Percentiles rank a stretch among this genome's conserved stretches.
These are phyloP conservation scores for Hirundo rustica DNA, from an alignment of 2,797 vertebrate genomes.

Conservation along the genomic window DNA sequence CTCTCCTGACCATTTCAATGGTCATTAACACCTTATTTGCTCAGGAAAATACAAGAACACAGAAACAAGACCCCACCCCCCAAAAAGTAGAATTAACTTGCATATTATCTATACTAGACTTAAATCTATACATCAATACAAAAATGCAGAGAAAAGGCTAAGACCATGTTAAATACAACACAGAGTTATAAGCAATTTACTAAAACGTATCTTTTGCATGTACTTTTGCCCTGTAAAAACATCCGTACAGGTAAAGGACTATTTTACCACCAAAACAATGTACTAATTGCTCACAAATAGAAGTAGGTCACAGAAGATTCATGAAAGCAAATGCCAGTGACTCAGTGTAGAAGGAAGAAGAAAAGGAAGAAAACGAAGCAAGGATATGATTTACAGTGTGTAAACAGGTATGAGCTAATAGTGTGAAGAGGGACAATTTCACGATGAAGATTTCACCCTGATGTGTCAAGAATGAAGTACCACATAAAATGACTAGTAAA, in stretches of 20 bases:
- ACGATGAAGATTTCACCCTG: background rate
- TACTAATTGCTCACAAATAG: constrained; percentile 30
- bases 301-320: constrained; percentile 72
- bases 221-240: background rate
- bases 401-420: constrained; percentile 29
- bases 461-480: background rate
- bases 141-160: background rate
- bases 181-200: background rate
- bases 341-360: constrained; percentile 46
- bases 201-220: background rate
- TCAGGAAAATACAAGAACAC: background rate
- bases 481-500: background rate
- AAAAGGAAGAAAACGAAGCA: background rate
- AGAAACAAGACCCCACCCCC: background rate
- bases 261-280: background rate
- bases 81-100: background rate
- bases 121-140: background rate
- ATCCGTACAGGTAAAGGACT: background rate
- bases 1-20: background rate
- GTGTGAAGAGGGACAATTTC: background rate
- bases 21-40: background rate
- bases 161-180: background rate
- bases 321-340: constrained; percentile 68
- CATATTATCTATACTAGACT: background rate
- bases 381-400: constrained; percentile 51